Conservation (phyloP, 2,113 vertebrate genomes). For the Australoheros scitulus region DNA sequence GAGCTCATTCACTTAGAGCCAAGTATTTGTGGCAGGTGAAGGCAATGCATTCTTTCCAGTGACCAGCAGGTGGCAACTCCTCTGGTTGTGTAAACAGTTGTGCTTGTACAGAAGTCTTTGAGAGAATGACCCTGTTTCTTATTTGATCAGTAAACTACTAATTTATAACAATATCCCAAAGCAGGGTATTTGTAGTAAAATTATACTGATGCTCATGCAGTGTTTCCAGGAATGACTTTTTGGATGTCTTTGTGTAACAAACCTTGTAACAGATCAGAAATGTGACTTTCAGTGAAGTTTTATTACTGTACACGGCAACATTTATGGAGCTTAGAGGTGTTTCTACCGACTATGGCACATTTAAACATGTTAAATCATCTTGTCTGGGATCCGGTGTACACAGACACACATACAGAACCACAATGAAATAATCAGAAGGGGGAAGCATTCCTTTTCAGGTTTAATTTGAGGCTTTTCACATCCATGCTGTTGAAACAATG, state of each 20-base stretch:
- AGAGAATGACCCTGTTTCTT: background rate
- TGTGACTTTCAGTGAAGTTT: background rate
- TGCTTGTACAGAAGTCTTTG: background rate
- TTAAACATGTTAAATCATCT: too few relatives aligned
- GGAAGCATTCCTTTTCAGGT: background rate
- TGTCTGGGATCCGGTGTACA: background rate
- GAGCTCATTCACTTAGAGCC: too few relatives aligned
- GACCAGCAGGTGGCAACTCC: background rate
- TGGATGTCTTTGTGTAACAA: background rate
- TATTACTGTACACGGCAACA: background rate
- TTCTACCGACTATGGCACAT: background rate
- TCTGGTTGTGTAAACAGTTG: background rate
- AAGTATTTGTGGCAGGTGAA: too few relatives aligned
- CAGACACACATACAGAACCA: background rate
- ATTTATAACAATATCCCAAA: background rate
- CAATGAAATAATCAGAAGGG: background rate
- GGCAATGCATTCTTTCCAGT: background rate
- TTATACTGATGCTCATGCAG: background rate
- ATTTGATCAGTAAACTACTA: background rate
- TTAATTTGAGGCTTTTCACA: background rate
- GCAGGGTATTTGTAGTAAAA: background rate
- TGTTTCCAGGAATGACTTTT: background rate
- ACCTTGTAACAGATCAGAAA: background rate
- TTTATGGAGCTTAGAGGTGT: background rate
- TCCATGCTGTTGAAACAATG: background rate